Percentiles rank a stretch among this genome's conserved stretches.
Evolutionary conservation across 2,888 invertebrate genomes (phyloP).

Genomic region (Habrosyne pyritoides): DNA sequence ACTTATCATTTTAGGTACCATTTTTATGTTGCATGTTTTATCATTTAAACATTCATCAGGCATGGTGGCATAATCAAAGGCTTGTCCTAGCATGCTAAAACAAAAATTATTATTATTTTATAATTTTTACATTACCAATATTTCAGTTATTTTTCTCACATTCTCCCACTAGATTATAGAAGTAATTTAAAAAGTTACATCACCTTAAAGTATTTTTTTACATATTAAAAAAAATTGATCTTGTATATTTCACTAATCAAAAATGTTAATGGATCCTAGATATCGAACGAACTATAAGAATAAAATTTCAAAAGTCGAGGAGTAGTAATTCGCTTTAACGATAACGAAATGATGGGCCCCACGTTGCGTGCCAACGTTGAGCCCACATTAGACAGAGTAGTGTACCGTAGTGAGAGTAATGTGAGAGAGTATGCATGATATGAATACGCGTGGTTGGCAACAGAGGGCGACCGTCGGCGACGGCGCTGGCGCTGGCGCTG

Average conservation of each 20-base stretch:
- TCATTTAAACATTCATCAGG: conserved; percentile 54
- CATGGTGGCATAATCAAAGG: conserved; percentile 41
- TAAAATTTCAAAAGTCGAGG: not conserved
- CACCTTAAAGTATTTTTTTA: not conserved
- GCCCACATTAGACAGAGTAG: not conserved
- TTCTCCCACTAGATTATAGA: conserved; percentile 34
- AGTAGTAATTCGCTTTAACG: not conserved
- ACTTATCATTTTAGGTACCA: conserved; percentile 53
- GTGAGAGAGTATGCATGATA: conserved; percentile 16
- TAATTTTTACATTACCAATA: conserved; percentile 22
- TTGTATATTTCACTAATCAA: not conserved
- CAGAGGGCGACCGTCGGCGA: conserved; percentile 63
- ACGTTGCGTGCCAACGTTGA: not conserved
- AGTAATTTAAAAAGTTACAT: conserved; percentile 12
- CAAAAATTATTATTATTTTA: conserved; percentile 17
- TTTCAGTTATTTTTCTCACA: conserved; percentile 22
- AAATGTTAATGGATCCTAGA: not conserved
- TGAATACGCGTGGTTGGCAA: conserved; percentile 24
- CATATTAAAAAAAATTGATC: not conserved
- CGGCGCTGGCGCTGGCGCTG: conserved; percentile 65
- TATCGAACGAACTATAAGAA: not conserved
- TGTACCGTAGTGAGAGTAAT: not conserved
- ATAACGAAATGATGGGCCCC: not conserved
- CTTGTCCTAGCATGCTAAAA: conserved; percentile 24
- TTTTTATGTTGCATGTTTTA: conserved; percentile 74